Conservation (phyloP, 1,140 invertebrate species). For the Papilio machaon region DNA sequence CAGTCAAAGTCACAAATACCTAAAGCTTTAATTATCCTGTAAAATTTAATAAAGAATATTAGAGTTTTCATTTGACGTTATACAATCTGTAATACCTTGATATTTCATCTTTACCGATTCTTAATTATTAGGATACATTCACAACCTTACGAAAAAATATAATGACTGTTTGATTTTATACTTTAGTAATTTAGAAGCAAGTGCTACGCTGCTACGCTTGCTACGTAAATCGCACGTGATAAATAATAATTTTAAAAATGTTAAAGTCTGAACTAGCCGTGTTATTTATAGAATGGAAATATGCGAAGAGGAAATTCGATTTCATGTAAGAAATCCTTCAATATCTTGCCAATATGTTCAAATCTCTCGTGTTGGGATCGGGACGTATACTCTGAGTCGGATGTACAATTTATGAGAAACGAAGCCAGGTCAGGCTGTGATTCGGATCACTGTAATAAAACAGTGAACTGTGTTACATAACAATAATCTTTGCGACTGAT, state of each 20-base stretch:
- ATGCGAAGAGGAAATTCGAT: slow-evolving; percentile 1
- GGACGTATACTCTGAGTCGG: slow-evolving; percentile 4
- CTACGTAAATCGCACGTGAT: background rate
- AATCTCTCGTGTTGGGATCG: background rate
- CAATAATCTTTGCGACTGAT: background rate
- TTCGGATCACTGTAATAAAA: background rate
- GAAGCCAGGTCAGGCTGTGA: background rate
- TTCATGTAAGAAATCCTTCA: background rate
- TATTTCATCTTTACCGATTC: too few relatives aligned
- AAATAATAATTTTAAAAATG: background rate
- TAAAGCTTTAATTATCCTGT: background rate
- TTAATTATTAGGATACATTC: too few relatives aligned
- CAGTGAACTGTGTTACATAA: slow-evolving; percentile 2
- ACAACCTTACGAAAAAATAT: too few relatives aligned
- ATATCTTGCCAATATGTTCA: background rate
- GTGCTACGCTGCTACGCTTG: background rate
- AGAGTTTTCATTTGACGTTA: too few relatives aligned
- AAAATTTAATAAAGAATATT: too few relatives aligned
- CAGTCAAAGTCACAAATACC: background rate
- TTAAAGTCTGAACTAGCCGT: background rate
- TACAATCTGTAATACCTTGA: too few relatives aligned
- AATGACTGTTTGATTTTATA: too few relatives aligned
- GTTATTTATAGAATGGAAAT: background rate
- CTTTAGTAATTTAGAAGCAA: background rate
- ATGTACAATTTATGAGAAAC: slow-evolving; percentile 3